Evolutionary conservation across 1,140 invertebrate genomes (phyloP).

Genomic region (Drosophila bipectinata): DNA sequence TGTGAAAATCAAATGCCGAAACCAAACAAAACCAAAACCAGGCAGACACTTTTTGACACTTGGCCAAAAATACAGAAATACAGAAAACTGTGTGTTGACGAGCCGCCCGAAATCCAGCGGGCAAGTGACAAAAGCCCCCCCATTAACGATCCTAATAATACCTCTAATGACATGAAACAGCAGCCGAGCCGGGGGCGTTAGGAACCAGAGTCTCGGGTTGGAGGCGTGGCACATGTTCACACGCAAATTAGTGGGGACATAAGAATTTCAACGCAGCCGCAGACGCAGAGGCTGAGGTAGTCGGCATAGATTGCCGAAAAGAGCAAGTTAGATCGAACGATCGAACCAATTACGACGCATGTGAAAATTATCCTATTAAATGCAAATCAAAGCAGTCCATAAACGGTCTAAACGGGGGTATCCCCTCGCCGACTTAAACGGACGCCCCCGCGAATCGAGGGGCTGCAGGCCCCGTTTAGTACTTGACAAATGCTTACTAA

Average conservation of each 20-base stretch:
- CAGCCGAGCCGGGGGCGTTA: slow-evolving; percentile 26
- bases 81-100: slow-evolving; percentile 33
- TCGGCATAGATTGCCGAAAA: slow-evolving; percentile 49
- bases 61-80: slow-evolving; percentile 32
- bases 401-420: not conserved
- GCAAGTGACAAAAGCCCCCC: slow-evolving; percentile 72
- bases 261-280: slow-evolving; percentile 69
- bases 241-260: slow-evolving; percentile 83
- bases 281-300: slow-evolving; percentile 28
- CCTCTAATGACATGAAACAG: slow-evolving; percentile 80
- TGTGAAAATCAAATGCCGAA: slow-evolving; percentile 74
- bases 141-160: slow-evolving; percentile 81
- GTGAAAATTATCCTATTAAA: slow-evolving; percentile 84
- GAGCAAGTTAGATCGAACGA: slow-evolving; percentile 9
- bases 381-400: slow-evolving; percentile 64
- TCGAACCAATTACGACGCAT: slow-evolving; percentile 75
- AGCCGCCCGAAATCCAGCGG: slow-evolving; percentile 46
- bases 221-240: slow-evolving; percentile 61
- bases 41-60: slow-evolving; percentile 72
- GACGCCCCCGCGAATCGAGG: not conserved
- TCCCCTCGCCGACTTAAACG: not conserved
- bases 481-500: slow-evolving; percentile 84
- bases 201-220: slow-evolving; percentile 11
- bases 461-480: slow-evolving; percentile 60
- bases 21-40: slow-evolving; percentile 55